Base-by-base conservation (phyloP, 1,140 invertebrate genomes). In the Plectus sambesii region DNA sequence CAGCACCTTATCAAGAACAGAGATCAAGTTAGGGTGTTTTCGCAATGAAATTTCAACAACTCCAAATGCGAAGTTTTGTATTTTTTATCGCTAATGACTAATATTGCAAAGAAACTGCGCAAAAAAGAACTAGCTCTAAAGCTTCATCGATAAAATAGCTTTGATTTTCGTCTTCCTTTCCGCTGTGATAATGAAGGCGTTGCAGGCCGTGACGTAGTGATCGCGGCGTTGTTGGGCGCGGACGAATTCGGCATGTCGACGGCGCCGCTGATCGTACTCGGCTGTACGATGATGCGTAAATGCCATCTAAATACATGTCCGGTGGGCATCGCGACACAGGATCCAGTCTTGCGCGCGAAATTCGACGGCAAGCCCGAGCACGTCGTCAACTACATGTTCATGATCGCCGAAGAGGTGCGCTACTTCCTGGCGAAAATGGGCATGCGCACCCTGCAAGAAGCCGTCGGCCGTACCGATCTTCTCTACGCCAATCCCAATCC, bases 261-360 rank as follows among this genome's bases (percentile, higher is more conserved):
- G 8, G 89, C 89, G 3, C 89, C 90, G 0, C 73, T 97, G 29
- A 94, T 97, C 69, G 86, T 83, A 0, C 79, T 96, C 72, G 78
- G 89, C 5, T 97, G 90, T 67, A 97, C 88, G 8, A 94, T 96
- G 89, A 96, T 96, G 90, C 76, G 90, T 42, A 97, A 96, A 70
- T 97, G 90, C 69, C 90, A 97, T 71, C 75, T 97, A 46, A 97
- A 97, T 71, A 96, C 89, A 24, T 97, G 90, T 65, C 90, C 90
- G 0, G 90, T 96, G 42, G 90, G 90, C 49, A 85, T 96, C 62
- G 89, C 89, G 2, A 97, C 90, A 0, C 86, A 73, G 74, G 90
- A 97, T 77, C 89, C 89, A 0, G 77, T 81, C 6, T 72, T 97
- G 15, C 75, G 90, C 15, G 85, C 87, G 68, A 94, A 94, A 70